Conservation (phyloP, 2,797 vertebrate species). For the Podargus strigoides region DNA sequence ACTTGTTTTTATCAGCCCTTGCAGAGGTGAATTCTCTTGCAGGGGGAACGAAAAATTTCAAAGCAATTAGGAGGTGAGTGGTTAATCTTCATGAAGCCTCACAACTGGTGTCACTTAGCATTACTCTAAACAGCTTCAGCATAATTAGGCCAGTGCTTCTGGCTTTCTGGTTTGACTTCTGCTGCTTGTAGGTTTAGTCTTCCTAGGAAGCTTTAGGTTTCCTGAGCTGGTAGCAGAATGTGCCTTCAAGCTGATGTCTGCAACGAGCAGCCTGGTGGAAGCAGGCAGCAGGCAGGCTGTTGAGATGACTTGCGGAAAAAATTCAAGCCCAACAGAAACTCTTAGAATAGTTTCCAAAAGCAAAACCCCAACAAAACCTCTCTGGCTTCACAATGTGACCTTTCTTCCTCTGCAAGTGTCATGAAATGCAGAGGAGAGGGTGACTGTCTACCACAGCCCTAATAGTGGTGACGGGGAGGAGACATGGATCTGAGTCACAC, state of each 20-base stretch:
- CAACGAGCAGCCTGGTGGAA: neutral
- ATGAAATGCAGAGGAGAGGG: neutral
- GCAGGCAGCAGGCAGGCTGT: neutral
- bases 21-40: neutral
- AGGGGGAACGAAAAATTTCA: neutral
- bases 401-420: neutral
- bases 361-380: neutral
- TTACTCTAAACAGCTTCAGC: neutral
- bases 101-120: neutral
- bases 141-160: neutral
- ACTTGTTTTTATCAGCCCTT: neutral
- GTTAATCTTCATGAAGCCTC: neutral
- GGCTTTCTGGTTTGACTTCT: neutral
- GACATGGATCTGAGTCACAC: accelerated
- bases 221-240: neutral
- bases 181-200: neutral
- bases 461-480: accelerated
- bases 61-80: neutral
- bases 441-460: neutral
- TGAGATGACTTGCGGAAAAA: neutral
- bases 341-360: neutral
- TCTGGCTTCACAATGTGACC: neutral
- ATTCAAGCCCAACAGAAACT: neutral
- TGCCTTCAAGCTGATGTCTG: neutral
- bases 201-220: neutral